Base-by-base conservation (phyloP, 2,797 vertebrate species). In the Phataginus tricuspis region DNA sequence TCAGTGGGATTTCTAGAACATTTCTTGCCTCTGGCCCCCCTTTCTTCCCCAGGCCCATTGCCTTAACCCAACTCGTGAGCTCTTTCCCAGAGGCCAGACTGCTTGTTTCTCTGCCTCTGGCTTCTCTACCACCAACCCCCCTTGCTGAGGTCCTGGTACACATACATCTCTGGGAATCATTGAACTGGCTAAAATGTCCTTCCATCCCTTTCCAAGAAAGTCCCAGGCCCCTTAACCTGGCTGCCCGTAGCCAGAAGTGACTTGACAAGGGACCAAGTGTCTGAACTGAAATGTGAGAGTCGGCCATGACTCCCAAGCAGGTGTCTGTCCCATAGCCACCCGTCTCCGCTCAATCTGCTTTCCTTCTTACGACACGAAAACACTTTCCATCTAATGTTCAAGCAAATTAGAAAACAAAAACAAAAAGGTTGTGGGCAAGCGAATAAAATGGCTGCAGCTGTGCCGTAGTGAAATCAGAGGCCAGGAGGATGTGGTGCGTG, bases 261-360 rank as follows among this genome's bases (percentile, higher is more conserved):
- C 45, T 45, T 45, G 45, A 11, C 45, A 45, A 21, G 29, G 31
- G 19, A 1, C 12, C 45, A n/a, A 12, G 11, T 2, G 45, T 6
- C 61, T 27, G 27, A 63, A 4, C 7, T 45, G 7, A 45, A 59
- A 13, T 2, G 0, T 29, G n/a, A 9, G 84, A 12, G 23, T 59
- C 45, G 0, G 6, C 31, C 0, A 4, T 7, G 42, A 9, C 45
- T 3, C 63, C 51, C 7, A 15, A 5, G 2, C 1, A 9, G 55
- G 23, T 2, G 49, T 37, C 6, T 0, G 1, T 12, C 55, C 83
- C 4, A 4, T 4, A 4, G 29, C 8, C 11, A 45, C 34, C 1
- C 1, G 6, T 10, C 49, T 31, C 25, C 0, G 29, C 34, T 49
- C 51, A 0, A 1, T 39, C 2, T 1, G 1, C n/a, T 77, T 79